Evolutionary conservation across 1,140 invertebrate species (phyloP).

Genomic region (Drosophila ambigua): DNA sequence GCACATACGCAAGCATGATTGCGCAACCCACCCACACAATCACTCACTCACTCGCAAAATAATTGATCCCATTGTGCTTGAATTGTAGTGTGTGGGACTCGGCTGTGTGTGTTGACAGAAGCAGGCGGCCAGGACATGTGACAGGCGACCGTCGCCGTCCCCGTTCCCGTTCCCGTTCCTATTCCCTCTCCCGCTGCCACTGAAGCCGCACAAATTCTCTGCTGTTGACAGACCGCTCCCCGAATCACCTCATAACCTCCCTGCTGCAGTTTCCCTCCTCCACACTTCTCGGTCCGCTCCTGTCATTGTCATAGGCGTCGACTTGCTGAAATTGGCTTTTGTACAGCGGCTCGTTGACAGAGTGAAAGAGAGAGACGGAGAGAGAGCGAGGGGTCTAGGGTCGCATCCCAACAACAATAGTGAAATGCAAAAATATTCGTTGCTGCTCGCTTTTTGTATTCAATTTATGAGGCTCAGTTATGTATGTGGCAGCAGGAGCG

Average conservation of each 20-base stretch:
- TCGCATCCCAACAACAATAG: constrained; percentile 24
- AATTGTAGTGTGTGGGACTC: constrained; percentile 45
- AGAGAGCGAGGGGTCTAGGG: too few relatives aligned
- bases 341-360: constrained; percentile 9
- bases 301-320: constrained; percentile 55
- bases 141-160: constrained; percentile 11
- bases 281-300: background rate
- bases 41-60: constrained; percentile 49
- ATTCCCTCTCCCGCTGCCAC: constrained; percentile 4
- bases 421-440: constrained; percentile 53
- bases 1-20: constrained; percentile 51
- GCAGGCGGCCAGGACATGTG: constrained; percentile 56
- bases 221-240: constrained; percentile 56
- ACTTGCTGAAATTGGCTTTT: constrained; percentile 62
- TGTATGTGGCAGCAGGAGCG: constrained; percentile 11
- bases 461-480: constrained; percentile 45
- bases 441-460: constrained; percentile 53
- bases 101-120: constrained; percentile 59
- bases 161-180: too few relatives aligned
- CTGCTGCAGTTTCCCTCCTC: background rate
- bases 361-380: background rate
- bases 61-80: constrained; percentile 79
- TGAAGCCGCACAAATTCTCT: constrained; percentile 63
- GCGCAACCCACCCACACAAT: constrained; percentile 41
- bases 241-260: background rate